Percentiles rank a stretch among this genome's conserved stretches.
Conservation (phyloP, 2,888 invertebrate genomes). For the Drosophila nr. medialis region DNA sequence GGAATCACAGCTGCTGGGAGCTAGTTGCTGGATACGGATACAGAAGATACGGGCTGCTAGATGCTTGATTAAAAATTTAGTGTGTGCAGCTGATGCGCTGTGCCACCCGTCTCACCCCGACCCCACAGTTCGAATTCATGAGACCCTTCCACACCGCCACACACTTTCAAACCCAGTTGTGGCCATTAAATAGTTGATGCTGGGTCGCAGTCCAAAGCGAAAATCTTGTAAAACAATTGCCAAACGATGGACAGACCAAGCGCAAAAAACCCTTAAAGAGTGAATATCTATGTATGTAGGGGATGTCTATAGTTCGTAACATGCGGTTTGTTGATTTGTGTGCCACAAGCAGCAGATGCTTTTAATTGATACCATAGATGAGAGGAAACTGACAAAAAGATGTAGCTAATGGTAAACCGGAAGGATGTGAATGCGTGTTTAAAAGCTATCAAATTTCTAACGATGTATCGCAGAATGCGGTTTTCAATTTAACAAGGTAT, state of each 20-base stretch:
- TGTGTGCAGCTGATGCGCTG: constrained; percentile 63
- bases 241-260: constrained; percentile 44
- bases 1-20: constrained; percentile 70
- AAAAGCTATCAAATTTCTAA: neutral
- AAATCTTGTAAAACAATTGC: constrained; percentile 55
- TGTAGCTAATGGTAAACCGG: constrained; percentile 1
- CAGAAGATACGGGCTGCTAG: constrained; percentile 36
- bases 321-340: constrained; percentile 37
- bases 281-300: constrained; percentile 23
- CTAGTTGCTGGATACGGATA: constrained; percentile 37
- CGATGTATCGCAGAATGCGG: neutral
- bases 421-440: neutral
- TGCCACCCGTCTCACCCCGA: constrained; percentile 14
- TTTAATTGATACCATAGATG: constrained; percentile 16
- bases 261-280: constrained; percentile 9
- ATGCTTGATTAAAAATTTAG: constrained; percentile 78
- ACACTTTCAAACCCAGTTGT: constrained; percentile 20
- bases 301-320: constrained; percentile 19
- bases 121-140: neutral
- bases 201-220: constrained; percentile 22
- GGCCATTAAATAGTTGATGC: constrained; percentile 48
- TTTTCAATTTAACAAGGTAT: neutral
- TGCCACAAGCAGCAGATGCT: constrained; percentile 27
- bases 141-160: neutral
- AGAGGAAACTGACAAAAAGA: constrained; percentile 12